Evolutionary conservation across 2,888 invertebrate genomes (phyloP), one percentile per base, ranked within the genome.

Genomic region (Rhagium mordax): DNA sequence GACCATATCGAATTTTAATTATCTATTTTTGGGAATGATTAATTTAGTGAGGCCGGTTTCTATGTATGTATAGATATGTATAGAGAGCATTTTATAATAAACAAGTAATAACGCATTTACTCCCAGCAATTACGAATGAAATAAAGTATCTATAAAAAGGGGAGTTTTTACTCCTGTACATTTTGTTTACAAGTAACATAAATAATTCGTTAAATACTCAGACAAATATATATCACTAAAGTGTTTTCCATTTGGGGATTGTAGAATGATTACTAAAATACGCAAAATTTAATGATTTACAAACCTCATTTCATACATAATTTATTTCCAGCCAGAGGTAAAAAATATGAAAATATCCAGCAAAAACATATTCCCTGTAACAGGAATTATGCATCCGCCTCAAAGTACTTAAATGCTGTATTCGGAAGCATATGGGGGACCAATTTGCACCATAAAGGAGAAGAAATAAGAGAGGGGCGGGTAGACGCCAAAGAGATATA

Each of bases 391-490:
- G 51, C 53, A 65, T 65, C 18, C 65, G 29, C 51, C 13, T 24
- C 16, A 33, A 53, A 53, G 33, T 65, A 20, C 65, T 65, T 53
- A 65, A 53, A 65, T 21, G 33, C 51, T n/a, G 27, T 18, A 51
- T 21, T 27, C 24, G 51, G 53, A 48, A n/a, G 53, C 65, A 53
- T 65, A 53, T 33, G 64, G 48, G 72, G 62, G 71, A 51, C 72
- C 71, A 74, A 78, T 78, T 74, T 74, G 71, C 75, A 73, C 74
- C 65, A 71, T 72, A 78, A 75, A 78, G 77, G 72, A 74, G 61
- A 61, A 66, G 60, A 72, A 74, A 74, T 74, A 70, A 66, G 68
- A 65, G 66, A 71, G 70, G 70, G 60, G 70, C 66, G 64, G 60
- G 47, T 55, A 20, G 24, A 72, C 65, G 70, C 70, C 71, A 20